Evolutionary conservation across 1,140 invertebrate genomes (phyloP).

Genomic region (Drosophila repletoides): DNA sequence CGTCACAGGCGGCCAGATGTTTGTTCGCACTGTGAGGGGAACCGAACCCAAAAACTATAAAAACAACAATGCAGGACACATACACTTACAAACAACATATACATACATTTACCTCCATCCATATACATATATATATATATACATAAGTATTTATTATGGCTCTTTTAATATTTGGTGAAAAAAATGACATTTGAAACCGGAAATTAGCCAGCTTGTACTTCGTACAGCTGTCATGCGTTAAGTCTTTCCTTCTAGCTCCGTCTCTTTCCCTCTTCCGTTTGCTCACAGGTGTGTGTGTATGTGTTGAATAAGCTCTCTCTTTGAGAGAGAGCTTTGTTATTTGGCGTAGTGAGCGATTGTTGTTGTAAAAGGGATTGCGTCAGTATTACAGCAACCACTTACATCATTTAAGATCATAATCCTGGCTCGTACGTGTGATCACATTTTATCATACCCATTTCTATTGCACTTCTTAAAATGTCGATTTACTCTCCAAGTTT

Average conservation of each 20-base stretch:
- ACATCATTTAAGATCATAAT: no score
- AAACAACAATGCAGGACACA: conserved; percentile 37
- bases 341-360: no score
- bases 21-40: conserved; percentile 34
- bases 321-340: no score
- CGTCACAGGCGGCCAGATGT: conserved; percentile 59
- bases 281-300: no score
- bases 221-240: conserved; percentile 62
- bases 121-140: conserved; percentile 3
- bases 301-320: no score
- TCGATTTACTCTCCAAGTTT: no score
- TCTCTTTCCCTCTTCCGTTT: not conserved
- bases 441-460: no score
- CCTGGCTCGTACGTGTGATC: no score
- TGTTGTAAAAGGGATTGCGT: no score
- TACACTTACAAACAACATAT: not conserved
- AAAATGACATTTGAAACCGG: conserved; percentile 77
- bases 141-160: conserved; percentile 62
- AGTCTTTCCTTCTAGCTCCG: not conserved
- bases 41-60: conserved; percentile 69
- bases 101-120: no score
- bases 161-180: conserved; percentile 64
- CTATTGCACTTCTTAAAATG: no score
- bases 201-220: conserved; percentile 66
- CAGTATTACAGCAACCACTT: no score